A percentile compares a stretch with the other conserved stretches of the same genome.
Evolutionary conservation across 2,113 vertebrate genomes (phyloP).

Genomic region (Terrapene triunguis): DNA sequence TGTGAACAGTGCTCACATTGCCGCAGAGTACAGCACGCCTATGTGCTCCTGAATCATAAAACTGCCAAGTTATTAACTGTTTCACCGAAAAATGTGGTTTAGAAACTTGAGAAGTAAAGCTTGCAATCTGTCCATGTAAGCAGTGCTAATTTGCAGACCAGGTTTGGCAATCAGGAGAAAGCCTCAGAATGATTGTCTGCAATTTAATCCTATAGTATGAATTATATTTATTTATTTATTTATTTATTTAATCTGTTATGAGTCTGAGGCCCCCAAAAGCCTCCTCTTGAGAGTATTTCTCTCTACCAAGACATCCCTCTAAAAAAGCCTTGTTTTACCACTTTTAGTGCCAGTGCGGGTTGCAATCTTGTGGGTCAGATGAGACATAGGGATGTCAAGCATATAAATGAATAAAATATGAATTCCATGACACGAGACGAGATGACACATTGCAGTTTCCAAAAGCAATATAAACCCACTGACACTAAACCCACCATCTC

Average conservation of each 20-base stretch:
- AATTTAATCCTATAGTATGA: background rate
- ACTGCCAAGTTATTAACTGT: background rate
- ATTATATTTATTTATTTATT: too few relatives aligned
- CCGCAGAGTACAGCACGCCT: background rate
- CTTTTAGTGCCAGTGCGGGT: background rate
- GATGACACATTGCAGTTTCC: background rate
- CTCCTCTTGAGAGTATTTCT: background rate
- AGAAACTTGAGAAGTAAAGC: accelerated
- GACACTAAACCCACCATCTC: background rate
- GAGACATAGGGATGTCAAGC: background rate
- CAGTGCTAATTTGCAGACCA: background rate
- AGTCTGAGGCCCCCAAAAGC: background rate
- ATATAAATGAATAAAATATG: background rate
- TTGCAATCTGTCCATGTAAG: background rate
- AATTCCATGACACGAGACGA: background rate
- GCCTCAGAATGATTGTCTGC: background rate
- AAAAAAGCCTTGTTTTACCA: background rate
- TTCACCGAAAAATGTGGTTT: accelerated
- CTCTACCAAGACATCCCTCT: background rate
- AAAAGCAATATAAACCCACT: background rate
- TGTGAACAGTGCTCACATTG: background rate
- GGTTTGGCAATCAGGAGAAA: background rate
- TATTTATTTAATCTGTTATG: background rate
- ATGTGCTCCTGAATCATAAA: background rate
- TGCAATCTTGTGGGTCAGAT: background rate